Conservation (phyloP, 2,797 vertebrate genomes). For the Intellagama lesueurii region DNA sequence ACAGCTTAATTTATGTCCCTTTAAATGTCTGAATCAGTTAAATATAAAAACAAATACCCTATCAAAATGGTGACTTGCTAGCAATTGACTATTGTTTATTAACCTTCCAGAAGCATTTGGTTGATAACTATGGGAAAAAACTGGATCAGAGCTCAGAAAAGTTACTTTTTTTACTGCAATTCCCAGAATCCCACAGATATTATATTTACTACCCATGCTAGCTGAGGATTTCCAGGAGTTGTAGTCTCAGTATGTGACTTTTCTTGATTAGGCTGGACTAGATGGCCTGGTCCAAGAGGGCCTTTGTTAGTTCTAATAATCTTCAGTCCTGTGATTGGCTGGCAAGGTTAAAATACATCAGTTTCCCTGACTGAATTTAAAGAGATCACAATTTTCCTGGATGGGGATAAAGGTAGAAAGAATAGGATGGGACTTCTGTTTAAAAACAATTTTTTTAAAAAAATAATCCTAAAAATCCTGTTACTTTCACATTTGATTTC, state of each 20-base stretch:
- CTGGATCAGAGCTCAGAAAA: background rate
- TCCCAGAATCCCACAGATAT: background rate
- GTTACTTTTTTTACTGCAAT: background rate
- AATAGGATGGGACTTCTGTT: no score
- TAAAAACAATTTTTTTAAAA: no score
- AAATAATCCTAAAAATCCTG: no score
- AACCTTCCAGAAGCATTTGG: background rate
- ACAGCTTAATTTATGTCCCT: background rate
- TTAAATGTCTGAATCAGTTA: conserved; percentile 4
- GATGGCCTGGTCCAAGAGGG: background rate
- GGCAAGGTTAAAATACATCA: background rate
- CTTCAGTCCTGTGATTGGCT: background rate
- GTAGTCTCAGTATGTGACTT: background rate
- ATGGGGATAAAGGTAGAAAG: no score
- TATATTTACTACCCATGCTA: background rate
- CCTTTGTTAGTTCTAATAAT: background rate
- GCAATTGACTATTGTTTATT: background rate
- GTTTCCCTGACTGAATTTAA: background rate
- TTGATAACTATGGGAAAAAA: background rate
- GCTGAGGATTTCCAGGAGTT: background rate
- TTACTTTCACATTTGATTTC: no score
- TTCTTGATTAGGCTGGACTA: background rate
- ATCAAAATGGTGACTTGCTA: background rate
- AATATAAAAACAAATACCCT: background rate
- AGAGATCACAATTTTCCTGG: background rate